A percentile compares a stretch with the other conserved stretches of the same genome.
Conservation (phyloP, 2,113 vertebrate species). For the Lophochroa leadbeateri region DNA sequence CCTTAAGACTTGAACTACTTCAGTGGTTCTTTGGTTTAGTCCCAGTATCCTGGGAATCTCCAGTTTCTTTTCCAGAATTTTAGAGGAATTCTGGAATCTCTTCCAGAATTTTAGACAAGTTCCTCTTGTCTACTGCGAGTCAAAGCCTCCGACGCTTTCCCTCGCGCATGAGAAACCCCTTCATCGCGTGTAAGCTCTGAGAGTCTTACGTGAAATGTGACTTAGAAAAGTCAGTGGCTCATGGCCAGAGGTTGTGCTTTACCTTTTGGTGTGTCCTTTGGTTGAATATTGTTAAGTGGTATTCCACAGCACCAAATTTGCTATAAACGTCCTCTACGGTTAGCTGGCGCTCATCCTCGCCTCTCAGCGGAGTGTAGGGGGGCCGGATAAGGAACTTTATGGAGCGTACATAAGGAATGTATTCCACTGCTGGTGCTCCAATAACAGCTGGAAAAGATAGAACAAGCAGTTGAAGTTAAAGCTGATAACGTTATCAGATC, state of each 20-base stretch:
- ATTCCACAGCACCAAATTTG: not conserved
- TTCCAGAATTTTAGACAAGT: not conserved
- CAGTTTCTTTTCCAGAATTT: not conserved
- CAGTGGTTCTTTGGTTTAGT: not conserved
- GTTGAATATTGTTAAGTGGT: slow-evolving; percentile 59
- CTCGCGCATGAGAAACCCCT: not conserved
- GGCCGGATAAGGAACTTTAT: slow-evolving; percentile 67
- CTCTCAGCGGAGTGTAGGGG: not conserved
- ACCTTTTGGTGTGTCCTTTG: slow-evolving; percentile 68
- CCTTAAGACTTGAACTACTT: not conserved
- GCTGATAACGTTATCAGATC: not conserved
- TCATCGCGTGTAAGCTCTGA: not conserved
- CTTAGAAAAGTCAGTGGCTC: not conserved
- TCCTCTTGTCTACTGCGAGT: not conserved
- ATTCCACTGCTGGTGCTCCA: slow-evolving; percentile 65
- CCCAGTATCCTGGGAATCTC: not conserved
- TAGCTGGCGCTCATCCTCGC: not conserved
- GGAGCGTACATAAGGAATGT: slow-evolving; percentile 49
- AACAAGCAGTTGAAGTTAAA: not conserved
- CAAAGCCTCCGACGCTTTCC: not conserved
- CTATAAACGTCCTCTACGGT: slow-evolving; percentile 73
- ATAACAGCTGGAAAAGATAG: slow-evolving; percentile 57
- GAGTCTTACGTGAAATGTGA: not conserved
- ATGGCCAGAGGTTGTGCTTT: not conserved
- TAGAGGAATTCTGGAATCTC: not conserved